Evolutionary conservation across 2,113 vertebrate genomes (phyloP), one percentile per base, ranked within the genome.

Genomic region (Myotis lucifugus): DNA sequence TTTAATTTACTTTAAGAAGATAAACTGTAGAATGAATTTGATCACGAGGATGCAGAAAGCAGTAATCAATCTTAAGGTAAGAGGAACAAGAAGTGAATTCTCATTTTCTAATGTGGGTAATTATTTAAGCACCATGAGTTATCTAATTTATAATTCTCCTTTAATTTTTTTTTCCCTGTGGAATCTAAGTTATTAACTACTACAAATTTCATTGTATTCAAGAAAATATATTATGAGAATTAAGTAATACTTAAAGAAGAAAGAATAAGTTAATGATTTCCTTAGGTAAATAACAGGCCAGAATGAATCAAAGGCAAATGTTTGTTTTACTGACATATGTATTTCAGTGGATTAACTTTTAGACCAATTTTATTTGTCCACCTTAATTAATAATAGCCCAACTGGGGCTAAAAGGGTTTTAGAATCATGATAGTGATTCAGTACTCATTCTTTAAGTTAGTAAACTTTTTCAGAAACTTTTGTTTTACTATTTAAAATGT

Each of bases 1-100:
- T 78, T 95, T 78, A 96, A 86, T 95, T 97, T 96, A 92, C 77
- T 91, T 94, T 92, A 88, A 92, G 81, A 95, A 95, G 85, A 96
- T 74, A 95, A 83, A 94, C 21, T 69, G 0, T 83, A 79, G 42
- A 83, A 72, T 79, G 40, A 93, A 86, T 95, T 93, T 92, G 88
- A 89, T 96, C 34, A 88, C 50, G 37, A n/a, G 56, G 29, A 50
- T 88, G 18, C 32, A 97, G 69, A 79, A 84, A 92, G 5, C 29
- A 70, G 42, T 95, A 93, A 96, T 95, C 0, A 0, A 88, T 92
- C 34, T 88, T 87, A 52, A 95, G 40, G 50, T 93, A 96, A 95
- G 74, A 96, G 85, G 52, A 92, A 2, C 4, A 93, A 85, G 21
- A 67, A 94, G 93, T 66, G 50, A 74, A 56, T 96, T 95, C 25